Evolutionary conservation across 1,140 invertebrate genomes (phyloP), one percentile per base, ranked within the genome.

Genomic region (Steinernema khuongi): DNA sequence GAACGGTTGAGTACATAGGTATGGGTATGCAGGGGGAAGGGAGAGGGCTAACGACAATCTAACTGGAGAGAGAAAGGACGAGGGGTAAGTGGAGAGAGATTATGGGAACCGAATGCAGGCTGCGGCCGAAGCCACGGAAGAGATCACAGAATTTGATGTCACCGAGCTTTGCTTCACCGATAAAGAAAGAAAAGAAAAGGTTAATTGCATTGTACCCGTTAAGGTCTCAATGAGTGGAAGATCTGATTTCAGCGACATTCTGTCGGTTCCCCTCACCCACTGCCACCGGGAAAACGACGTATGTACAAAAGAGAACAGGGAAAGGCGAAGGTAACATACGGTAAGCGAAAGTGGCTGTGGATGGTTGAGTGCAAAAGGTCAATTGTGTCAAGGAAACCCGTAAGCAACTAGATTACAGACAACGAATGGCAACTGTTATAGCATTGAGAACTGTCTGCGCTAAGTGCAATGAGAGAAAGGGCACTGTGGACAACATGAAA

Each of bases 391-490:
- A 26, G 19, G n/a, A 26, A 60, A 60, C 50, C 50, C 50, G 50
- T 60, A 60, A 60, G 50, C 50, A 22, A 26, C 50, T 60, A 60
- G n/a, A 60, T 7, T 60, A 41, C 26, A 60, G 7, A 17, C 7
- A 26, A 60, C 14, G 19, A 22, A 60, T 60, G 50, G 7, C 50
- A 60, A 60, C 50, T 7, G 14, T 60, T 60, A 4, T 60, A 60
- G 50, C 50, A 26, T n/a, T n/a, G 7, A 22, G 22, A 60, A 60
- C 2, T 11, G 7, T 41, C 7, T 17, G 50, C 50, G 50, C 50
- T 60, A 60, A 60, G 22, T 60, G 50, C 22, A 60, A 14, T 60
- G 50, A 60, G 50, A n/a, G 36, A 41, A 60, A 60, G 50, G 50
- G 50, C 7, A 60, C 50, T 60, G 50, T 60, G 14, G 19, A 26